Percentiles rank a stretch among this genome's conserved stretches.
These are phyloP conservation scores for Poecilia gillii DNA, from an alignment of 2,797 vertebrate genomes.

Conservation along the genomic window DNA sequence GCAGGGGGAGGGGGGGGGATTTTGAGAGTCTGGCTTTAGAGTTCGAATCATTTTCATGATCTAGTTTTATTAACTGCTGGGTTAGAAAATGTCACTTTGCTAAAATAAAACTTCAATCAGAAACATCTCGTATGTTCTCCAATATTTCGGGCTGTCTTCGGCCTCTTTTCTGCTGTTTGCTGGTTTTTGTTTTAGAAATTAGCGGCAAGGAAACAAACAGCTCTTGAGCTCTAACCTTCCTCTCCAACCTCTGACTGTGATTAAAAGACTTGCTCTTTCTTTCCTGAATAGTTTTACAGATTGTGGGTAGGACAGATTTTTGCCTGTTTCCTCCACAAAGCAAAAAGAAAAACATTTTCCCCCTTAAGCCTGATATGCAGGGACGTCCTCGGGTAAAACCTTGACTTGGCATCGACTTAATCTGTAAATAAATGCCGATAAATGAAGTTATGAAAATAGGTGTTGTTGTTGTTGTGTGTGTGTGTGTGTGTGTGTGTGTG, in stretches of 20 bases:
- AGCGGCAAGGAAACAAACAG: not conserved
- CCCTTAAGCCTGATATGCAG: not conserved
- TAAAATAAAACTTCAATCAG: not conserved
- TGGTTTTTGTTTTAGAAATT: not conserved
- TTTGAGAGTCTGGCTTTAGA: no score
- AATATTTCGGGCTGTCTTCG: not conserved
- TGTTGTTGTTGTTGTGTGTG: not conserved
- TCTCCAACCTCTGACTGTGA: not conserved
- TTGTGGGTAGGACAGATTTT: not conserved
- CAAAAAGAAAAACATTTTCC: not conserved
- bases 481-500: not conserved
- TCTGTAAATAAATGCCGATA: not conserved
- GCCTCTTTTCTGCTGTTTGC: not conserved
- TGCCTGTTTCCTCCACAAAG: not conserved
- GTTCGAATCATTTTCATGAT: no score
- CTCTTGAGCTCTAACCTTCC: not conserved
- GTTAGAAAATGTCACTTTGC: not conserved
- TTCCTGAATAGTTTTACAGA: not conserved
- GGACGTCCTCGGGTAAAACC: not conserved
- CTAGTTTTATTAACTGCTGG: not conserved
- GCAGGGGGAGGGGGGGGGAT: not conserved
- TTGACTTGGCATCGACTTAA: not conserved
- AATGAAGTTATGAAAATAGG: not conserved
- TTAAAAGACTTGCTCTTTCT: not conserved
- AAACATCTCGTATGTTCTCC: not conserved